Evolutionary conservation across 2,797 vertebrate species (phyloP).

Genomic region (Notolabrus celidotus): DNA sequence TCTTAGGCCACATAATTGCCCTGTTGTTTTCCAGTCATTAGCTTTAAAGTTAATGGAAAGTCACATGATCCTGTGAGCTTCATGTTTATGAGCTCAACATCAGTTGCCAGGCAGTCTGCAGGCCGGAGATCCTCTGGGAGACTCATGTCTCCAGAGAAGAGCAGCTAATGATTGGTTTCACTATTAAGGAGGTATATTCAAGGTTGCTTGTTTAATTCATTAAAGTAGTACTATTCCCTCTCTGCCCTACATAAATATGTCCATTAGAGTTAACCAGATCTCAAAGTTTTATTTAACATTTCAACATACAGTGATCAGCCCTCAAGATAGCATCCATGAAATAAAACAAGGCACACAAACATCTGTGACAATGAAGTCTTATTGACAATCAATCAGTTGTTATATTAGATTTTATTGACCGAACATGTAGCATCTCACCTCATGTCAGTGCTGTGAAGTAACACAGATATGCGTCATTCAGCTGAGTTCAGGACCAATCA

Average conservation of each 20-base stretch:
- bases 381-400: no score
- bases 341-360: background rate
- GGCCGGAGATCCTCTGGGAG: conserved; percentile 8
- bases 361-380: no score
- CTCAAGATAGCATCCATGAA: no score
- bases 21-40: conserved; percentile 19
- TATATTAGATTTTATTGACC: no score
- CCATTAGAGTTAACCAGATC: no score
- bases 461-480: background rate
- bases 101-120: conserved; percentile 27
- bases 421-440: background rate
- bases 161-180: background rate
- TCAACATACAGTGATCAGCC: no score
- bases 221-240: background rate
- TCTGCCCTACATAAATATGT: no score
- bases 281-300: no score
- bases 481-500: no score
- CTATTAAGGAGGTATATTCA: background rate
- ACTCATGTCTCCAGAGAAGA: background rate
- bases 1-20: background rate
- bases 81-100: conserved; percentile 27
- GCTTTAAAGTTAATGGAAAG: background rate
- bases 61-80: conserved; percentile 24
- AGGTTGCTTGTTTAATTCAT: background rate
- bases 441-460: background rate